These are phyloP conservation scores for Coluber constrictor DNA, from an alignment of 2,797 vertebrate species.

Conservation along the genomic window DNA sequence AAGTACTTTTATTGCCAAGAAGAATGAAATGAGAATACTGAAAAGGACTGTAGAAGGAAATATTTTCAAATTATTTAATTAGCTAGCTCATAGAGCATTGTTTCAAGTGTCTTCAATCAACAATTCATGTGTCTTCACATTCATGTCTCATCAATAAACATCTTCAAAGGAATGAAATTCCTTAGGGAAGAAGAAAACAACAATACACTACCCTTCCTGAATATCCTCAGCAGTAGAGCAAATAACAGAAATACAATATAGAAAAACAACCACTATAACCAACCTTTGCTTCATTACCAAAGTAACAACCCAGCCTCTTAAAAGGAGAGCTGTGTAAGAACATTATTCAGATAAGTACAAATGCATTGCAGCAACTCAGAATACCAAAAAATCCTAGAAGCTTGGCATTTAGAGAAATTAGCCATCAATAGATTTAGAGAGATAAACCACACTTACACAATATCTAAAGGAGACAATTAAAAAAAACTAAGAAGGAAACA, in stretches of 20 bases:
- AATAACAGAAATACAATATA: background rate
- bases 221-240: background rate
- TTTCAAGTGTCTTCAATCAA: background rate
- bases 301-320: background rate
- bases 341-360: background rate
- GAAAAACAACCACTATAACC: background rate
- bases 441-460: background rate
- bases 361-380: background rate
- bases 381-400: background rate
- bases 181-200: background rate
- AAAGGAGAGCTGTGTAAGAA: background rate
- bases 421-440: background rate
- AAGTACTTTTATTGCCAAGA: slow-evolving; percentile 1
- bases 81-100: background rate
- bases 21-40: background rate
- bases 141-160: background rate
- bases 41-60: background rate
- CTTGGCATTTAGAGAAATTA: background rate
- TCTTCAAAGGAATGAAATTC: background rate
- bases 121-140: background rate
- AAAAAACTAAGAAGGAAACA: background rate
- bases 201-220: background rate
- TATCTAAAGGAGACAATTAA: background rate
- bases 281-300: background rate
- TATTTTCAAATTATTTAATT: slow-evolving; percentile 11